Evolutionary conservation across 2,797 vertebrate genomes (phyloP).

Genomic region (Cyclopterus lumpus): DNA sequence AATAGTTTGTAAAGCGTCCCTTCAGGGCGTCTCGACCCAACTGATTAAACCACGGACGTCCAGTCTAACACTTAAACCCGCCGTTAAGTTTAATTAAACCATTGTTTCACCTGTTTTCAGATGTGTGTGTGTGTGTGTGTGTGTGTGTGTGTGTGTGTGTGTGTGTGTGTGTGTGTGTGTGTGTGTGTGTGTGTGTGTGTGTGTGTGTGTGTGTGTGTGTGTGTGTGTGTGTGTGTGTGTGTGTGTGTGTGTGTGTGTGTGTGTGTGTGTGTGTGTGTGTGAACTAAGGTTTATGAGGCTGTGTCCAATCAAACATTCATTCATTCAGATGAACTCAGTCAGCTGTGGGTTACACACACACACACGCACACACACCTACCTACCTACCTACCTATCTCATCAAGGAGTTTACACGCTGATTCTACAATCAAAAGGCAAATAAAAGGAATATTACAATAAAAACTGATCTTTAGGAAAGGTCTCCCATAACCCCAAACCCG

Average conservation of each 20-base stretch:
- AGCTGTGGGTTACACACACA: background rate
- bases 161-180: background rate
- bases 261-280: background rate
- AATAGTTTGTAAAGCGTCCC: background rate
- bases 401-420: background rate
- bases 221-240: background rate
- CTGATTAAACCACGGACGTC: background rate
- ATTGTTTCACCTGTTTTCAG: background rate
- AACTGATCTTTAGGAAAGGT: background rate
- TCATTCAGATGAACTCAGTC: background rate
- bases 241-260: background rate
- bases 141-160: background rate
- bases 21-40: background rate
- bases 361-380: no score
- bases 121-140: background rate
- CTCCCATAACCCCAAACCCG: no score
- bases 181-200: no score
- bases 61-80: background rate
- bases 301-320: background rate
- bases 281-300: background rate
- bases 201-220: no score
- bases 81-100: background rate
- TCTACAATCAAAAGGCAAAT: slow-evolving; percentile 2
- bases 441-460: background rate
- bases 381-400: no score